Base-by-base conservation (phyloP, 2,797 vertebrate species). In the Muscicapa comitata region DNA sequence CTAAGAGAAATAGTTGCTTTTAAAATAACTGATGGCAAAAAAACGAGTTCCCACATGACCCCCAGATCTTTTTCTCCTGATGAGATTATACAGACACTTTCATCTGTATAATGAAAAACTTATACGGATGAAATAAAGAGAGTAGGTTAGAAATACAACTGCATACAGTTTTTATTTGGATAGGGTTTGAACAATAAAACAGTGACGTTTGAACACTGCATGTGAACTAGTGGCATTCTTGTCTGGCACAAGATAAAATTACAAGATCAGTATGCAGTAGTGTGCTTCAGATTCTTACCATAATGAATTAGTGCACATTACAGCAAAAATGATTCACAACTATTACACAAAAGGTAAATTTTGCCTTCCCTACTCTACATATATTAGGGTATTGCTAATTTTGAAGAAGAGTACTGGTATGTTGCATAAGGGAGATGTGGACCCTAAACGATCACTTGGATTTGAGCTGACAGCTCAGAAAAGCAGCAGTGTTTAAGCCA, bases 1-100 rank as follows among this genome's bases (percentile, higher is more conserved):
- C 67, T 93, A 26, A 7, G 57, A 70, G 59, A 96, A 97, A 89
- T 94, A 76, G 68, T 96, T 97, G 20, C 20, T 82, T 96, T 95
- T 95, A 87, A 96, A 97, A 89, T 75, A 73, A 51, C 35, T 78
- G 35, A 8, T 70, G 24, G 67, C 85, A 66, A 93, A 85, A 94
- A 12, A 24, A 23, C 31, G 83, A n/a, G 54, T 84, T 94, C 82
- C 80, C 68, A 84, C 68, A 70, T 79, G 77, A 76, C 24, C 29
- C 63, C 26, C 40, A 89, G 81, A 70, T 65, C 48, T 81, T 95
- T 74, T 92, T 94, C 72, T 90, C 58, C 42, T 72, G 65, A 88
- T 84, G 26, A 72, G 8, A 59, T 5, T 33, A 20, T 11, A 59
- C n/a, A 57, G 45, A 68, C 81, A 8, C 47, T 48, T 48, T 48